Conservation (phyloP, 2,797 vertebrate species). For the Aphelocoma californica region DNA sequence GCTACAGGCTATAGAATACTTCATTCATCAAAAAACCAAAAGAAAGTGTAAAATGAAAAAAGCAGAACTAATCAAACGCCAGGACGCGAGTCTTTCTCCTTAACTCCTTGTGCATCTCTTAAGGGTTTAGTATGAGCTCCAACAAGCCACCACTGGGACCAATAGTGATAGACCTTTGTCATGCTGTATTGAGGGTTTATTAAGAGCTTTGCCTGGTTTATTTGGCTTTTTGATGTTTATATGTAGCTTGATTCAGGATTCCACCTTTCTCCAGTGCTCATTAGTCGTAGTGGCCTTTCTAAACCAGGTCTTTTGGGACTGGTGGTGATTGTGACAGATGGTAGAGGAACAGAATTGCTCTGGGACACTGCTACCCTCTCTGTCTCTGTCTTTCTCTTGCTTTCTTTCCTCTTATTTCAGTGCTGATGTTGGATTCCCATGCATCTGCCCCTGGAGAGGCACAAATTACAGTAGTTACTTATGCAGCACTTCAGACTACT, state of each 20-base stretch:
- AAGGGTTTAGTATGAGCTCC: slow-evolving; percentile 37
- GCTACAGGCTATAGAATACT: not conserved
- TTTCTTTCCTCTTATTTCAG: slow-evolving; percentile 32
- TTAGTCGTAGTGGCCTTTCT: slow-evolving; percentile 71
- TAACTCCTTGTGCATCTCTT: slow-evolving; percentile 1
- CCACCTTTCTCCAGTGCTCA: slow-evolving; percentile 67
- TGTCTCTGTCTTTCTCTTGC: slow-evolving; percentile 59
- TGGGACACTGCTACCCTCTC: slow-evolving; percentile 37
- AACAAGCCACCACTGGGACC: slow-evolving; percentile 38
- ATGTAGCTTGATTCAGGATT: slow-evolving; percentile 66
- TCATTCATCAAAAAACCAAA: not conserved
- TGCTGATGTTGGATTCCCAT: slow-evolving; percentile 73
- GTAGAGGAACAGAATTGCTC: slow-evolving; percentile 63
- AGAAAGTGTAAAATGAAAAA: not conserved
- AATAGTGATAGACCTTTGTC: slow-evolving; percentile 58
- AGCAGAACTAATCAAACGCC: not conserved
- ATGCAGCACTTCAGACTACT: slow-evolving; percentile 61
- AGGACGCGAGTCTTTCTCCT: not conserved
- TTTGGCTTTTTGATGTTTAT: slow-evolving; percentile 67
- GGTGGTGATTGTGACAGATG: slow-evolving; percentile 76
- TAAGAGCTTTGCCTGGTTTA: slow-evolving; percentile 53
- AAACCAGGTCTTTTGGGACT: slow-evolving; percentile 71
- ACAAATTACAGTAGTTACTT: slow-evolving; percentile 70
- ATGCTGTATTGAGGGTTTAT: slow-evolving; percentile 50
- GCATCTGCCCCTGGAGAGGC: slow-evolving; percentile 69